phyloP scores from a whole-genome alignment of 1,140 invertebrate genomes.

The Reticulitermes speratus region DNA sequence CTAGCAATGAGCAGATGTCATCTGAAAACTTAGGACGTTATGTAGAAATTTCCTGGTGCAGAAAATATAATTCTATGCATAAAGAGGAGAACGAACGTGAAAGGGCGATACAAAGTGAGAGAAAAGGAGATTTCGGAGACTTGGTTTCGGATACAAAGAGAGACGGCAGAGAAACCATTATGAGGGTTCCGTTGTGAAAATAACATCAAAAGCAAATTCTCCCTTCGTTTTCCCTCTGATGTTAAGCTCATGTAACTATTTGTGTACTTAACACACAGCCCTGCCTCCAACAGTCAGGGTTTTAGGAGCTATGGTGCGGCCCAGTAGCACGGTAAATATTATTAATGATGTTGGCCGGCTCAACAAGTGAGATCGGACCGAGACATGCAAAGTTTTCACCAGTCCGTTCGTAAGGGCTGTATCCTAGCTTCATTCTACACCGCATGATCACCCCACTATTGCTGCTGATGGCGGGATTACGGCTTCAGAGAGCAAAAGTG shows the following conservation, averaged over 20 bases:
- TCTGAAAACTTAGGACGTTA: neutral
- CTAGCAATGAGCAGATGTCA: neutral
- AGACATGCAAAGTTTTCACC: too few species aligned
- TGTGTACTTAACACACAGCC: neutral
- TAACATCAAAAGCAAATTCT: constrained; percentile 14
- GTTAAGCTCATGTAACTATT: neutral
- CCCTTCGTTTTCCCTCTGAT: neutral
- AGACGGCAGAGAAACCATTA: neutral
- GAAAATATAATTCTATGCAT: neutral
- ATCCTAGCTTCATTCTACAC: too few species aligned
- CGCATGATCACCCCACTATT: too few species aligned
- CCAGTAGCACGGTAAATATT: neutral
- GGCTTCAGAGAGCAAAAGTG: too few species aligned
- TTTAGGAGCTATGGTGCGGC: too few species aligned
- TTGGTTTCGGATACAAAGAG: neutral
- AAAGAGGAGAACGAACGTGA: neutral
- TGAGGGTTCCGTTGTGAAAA: neutral
- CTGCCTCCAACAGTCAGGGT: too few species aligned
- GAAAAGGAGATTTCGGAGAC: neutral
- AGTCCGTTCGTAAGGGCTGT: too few species aligned
- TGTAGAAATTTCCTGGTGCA: neutral
- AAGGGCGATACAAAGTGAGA: too few species aligned
- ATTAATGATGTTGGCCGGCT: neutral
- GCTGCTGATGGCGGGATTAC: too few species aligned
- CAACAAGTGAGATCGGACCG: neutral